Evolutionary conservation across 1,140 invertebrate genomes (phyloP).

Genomic region (Metaphire vulgaris): DNA sequence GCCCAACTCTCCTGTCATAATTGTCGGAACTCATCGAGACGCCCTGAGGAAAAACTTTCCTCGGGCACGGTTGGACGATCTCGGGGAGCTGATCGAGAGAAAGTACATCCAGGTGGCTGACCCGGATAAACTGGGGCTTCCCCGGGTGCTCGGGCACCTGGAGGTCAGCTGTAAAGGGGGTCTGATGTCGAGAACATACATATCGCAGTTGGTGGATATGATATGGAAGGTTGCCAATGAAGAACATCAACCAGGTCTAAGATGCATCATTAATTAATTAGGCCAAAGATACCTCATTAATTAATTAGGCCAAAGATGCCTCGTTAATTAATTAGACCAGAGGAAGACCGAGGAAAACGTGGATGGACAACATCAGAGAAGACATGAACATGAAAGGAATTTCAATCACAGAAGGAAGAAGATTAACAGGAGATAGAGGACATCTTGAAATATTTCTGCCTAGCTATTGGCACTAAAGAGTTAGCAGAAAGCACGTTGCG

Average conservation of each 20-base stretch:
- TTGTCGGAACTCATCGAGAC: conserved; percentile 59
- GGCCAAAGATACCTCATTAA: no score
- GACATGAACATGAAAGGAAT: no score
- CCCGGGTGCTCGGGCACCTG: conserved; percentile 83
- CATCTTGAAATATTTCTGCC: no score
- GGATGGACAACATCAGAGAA: no score
- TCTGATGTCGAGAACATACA: conserved; percentile 62
- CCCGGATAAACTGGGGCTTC: conserved; percentile 90
- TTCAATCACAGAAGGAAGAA: no score
- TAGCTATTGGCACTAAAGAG: no score
- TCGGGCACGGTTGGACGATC: conserved; percentile 47
- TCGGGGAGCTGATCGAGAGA: not conserved
- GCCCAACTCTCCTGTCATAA: conserved; percentile 46
- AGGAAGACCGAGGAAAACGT: no score
- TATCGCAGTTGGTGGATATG: conserved; percentile 80
- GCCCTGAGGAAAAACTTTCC: conserved; percentile 66
- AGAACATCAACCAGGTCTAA: conserved; percentile 70
- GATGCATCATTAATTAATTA: no score
- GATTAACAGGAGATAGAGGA: no score
- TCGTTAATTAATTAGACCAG: no score
- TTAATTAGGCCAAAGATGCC: no score
- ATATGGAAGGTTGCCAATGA: conserved; percentile 92
- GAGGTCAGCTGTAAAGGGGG: conserved; percentile 81
- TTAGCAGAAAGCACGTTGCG: no score
- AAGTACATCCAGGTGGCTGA: conserved; percentile 87